These are phyloP conservation scores for Bolborhynchus lineola DNA, from an alignment of 2,113 vertebrate genomes.

Conservation along the genomic window DNA sequence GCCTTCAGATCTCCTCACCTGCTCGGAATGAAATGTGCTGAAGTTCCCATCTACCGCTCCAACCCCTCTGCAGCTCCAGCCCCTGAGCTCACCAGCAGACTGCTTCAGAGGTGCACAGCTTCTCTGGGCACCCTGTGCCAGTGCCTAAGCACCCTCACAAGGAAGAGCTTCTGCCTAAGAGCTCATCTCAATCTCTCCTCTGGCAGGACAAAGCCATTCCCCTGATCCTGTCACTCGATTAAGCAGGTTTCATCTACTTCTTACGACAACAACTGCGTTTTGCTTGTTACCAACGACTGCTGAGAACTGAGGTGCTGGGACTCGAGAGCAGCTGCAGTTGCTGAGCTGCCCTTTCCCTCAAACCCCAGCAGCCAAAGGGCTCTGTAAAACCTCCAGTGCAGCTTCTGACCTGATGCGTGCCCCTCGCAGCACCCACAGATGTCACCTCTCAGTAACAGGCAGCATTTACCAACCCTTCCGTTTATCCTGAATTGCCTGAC, in stretches of 20 bases:
- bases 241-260: not conserved
- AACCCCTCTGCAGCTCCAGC: not conserved
- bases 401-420: not conserved
- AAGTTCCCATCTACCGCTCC: not conserved
- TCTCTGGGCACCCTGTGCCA: not conserved
- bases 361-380: not conserved
- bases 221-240: not conserved
- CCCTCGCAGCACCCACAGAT: not conserved
- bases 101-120: not conserved
- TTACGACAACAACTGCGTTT: not conserved
- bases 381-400: not conserved
- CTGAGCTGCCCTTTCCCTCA: not conserved
- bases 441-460: not conserved
- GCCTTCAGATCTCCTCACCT: not conserved
- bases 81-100: not conserved
- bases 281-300: not conserved
- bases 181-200: not conserved
- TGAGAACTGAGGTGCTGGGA: not conserved
- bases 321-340: not conserved
- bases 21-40: not conserved
- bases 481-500: not conserved
- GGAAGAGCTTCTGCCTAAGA: not conserved
- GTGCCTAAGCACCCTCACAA: not conserved
- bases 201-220: not conserved
- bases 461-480: not conserved